Evolutionary conservation across 1,140 invertebrate species (phyloP), one percentile per base, ranked within the genome.

Genomic region (Aphis craccivora): DNA sequence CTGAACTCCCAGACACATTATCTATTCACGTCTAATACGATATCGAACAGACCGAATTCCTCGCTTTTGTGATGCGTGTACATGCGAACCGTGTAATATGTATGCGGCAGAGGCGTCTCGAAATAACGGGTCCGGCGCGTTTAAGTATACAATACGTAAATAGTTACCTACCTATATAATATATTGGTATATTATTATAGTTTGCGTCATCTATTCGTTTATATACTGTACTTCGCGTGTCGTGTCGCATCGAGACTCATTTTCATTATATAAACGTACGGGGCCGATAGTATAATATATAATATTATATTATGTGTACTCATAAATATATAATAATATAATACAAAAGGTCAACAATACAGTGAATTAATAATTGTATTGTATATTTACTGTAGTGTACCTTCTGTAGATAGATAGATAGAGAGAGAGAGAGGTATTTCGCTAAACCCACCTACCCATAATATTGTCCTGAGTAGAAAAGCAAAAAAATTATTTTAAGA

Each of bases 41-140:
- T n/a, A 89, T 45, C 9, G 48, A 53, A 89, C n/a, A 2, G 35
- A 23, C 45, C 48, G 30, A 89, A 89, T 89, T 89, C 45, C 87
- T 35, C 20, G n/a, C 30, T 35, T 48, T 87, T 35, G 35, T 23
- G 37, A 20, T 30, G 9, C 7, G 25, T 35, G 23, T 9, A 23
- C 9, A 25, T 14, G 23, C 23, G 9, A 40, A 40, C 37, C 76
- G 76, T 37, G 45, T 48, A 48, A 89, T 89, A 89, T 37, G 45
- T 89, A 89, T 87, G 84, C 84, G 48, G 40, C 48, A 89, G 48
- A 53, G 87, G 48, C 87, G 48, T 89, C 87, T 20, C n/a, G 11
- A 53, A 37, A 35, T 89, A 89, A 89, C 87, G 87, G 87, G 48
- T 89, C 45, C 48, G 48, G n/a, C 22, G 22, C 45, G 48, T 53